phyloP scores from a whole-genome alignment of 2,888 invertebrate species.

The Chloroclystis v-ata region DNA sequence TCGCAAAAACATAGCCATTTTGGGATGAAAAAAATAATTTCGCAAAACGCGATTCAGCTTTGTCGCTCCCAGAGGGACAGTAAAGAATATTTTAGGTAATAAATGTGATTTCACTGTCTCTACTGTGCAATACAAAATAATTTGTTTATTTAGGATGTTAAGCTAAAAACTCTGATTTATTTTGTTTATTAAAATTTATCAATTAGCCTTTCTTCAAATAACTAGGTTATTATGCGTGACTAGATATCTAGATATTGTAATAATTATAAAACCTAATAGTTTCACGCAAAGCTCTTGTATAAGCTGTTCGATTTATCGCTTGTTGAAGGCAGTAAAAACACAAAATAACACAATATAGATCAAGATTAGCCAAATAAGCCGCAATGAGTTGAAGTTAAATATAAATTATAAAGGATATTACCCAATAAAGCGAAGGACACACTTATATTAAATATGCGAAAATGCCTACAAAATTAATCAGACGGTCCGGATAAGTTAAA shows the following conservation, averaged over 20 bases:
- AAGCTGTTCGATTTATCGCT: not conserved
- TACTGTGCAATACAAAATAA: constrained; percentile 4
- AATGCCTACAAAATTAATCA: too few relatives aligned
- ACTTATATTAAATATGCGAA: too few relatives aligned
- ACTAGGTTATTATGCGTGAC: too few relatives aligned
- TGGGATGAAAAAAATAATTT: constrained; percentile 15
- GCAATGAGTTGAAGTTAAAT: not conserved
- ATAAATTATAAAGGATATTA: not conserved
- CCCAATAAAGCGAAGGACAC: not conserved
- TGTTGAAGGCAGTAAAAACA: not conserved
- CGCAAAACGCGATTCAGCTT: constrained; percentile 10
- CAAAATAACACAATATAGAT: constrained; percentile 2
- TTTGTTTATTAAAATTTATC: not conserved
- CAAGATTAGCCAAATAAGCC: not conserved
- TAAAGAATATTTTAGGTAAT: constrained; percentile 16
- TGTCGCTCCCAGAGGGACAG: constrained; percentile 14
- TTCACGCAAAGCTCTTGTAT: not conserved
- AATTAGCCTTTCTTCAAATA: too few relatives aligned
- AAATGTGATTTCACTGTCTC: constrained; percentile 15
- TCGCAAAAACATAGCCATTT: constrained; percentile 6
- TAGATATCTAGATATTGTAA: too few relatives aligned
- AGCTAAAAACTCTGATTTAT: not conserved
- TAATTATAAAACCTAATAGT: too few relatives aligned
- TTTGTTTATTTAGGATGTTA: not conserved
- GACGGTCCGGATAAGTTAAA: too few relatives aligned